Conservation (phyloP, 2,888 invertebrate species). For the Melinaea marsaeus region DNA sequence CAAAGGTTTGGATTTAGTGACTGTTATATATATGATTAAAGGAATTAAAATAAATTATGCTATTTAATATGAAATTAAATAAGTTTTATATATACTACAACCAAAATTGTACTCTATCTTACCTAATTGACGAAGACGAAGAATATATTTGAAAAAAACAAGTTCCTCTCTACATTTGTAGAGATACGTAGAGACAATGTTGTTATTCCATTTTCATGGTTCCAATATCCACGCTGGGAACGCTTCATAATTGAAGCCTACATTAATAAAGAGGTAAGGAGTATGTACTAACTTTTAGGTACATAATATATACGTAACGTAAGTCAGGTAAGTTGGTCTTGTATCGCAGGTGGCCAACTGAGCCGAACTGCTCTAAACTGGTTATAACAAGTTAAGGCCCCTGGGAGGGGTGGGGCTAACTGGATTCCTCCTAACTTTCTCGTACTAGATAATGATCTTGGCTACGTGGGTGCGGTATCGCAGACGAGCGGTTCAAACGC, state of each 20-base stretch:
- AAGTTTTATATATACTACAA: no score
- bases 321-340: slow-evolving; percentile 60
- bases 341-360: slow-evolving; percentile 71
- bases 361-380: slow-evolving; percentile 70
- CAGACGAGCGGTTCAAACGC: slow-evolving; percentile 41
- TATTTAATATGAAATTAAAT: no score
- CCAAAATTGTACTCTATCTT: no score
- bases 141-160: no score
- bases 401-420: slow-evolving; percentile 56
- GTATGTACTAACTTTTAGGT: background rate
- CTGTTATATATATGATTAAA: no score
- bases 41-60: no score
- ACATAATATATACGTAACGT: slow-evolving; percentile 28
- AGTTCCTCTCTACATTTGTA: no score
- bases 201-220: no score
- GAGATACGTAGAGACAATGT: no score
- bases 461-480: slow-evolving; percentile 61
- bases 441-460: slow-evolving; percentile 75
- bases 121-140: no score
- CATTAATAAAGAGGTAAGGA: slow-evolving; percentile 10
- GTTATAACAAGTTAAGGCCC: slow-evolving; percentile 72
- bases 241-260: background rate
- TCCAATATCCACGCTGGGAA: no score
- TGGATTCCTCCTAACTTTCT: slow-evolving; percentile 75
- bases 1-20: no score